A percentile compares a stretch with the other conserved stretches of the same genome.
Conservation (phyloP, 2,797 vertebrate genomes). For the Danio aesculapii region DNA sequence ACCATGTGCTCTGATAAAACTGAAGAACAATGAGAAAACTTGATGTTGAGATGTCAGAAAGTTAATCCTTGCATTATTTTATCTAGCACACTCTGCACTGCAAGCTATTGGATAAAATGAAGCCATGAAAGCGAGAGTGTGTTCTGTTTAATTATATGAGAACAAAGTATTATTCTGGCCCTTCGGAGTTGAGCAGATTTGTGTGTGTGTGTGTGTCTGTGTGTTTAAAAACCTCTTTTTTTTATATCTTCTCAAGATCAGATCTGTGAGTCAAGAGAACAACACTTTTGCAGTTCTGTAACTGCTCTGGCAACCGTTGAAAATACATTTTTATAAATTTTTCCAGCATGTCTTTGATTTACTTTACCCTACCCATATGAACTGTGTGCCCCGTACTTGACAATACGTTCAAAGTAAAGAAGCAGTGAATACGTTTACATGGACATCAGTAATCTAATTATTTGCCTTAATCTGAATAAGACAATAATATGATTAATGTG, state of each 20-base stretch:
- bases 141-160: slow-evolving; percentile 26
- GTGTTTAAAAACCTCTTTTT: background rate
- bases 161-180: background rate
- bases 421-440: too few species aligned
- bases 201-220: background rate
- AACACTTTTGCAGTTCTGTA: background rate
- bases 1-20: slow-evolving; percentile 12
- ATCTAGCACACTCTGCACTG: background rate
- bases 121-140: background rate
- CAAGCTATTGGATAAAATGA: background rate
- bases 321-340: too few species aligned
- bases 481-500: too few species aligned
- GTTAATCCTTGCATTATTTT: background rate
- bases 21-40: background rate
- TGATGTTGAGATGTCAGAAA: background rate
- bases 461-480: too few species aligned
- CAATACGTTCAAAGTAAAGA: too few species aligned
- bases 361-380: too few species aligned
- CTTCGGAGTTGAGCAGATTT: background rate
- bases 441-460: too few species aligned
- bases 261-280: background rate
- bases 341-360: too few species aligned
- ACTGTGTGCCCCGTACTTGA: too few species aligned
- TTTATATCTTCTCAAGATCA: background rate
- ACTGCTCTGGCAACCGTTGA: too few species aligned